A percentile compares a stretch with the other conserved stretches of the same genome.
These are phyloP conservation scores for Antechinus stuartii DNA, from an alignment of 2,113 vertebrate species.

Conservation along the genomic window DNA sequence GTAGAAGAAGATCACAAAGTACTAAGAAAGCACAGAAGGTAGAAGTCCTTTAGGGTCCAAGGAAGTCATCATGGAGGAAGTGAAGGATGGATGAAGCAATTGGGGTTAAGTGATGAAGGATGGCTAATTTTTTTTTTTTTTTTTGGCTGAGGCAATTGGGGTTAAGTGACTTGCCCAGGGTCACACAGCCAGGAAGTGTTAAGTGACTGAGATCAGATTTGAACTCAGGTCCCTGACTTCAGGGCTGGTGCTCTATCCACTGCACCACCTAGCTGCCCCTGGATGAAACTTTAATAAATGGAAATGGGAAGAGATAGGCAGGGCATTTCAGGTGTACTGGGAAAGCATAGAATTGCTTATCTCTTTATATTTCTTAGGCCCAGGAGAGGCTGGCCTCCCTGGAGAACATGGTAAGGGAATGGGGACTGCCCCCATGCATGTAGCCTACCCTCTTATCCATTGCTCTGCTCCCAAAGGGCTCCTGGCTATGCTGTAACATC, in stretches of 20 bases:
- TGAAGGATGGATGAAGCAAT: not conserved
- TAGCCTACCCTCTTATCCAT: not conserved
- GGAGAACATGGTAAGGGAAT: slow-evolving; percentile 80
- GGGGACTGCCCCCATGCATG: not conserved
- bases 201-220: no score
- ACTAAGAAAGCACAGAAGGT: not conserved
- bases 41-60: not conserved
- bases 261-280: not conserved
- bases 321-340: not conserved
- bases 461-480: not conserved
- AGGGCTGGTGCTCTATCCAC: no score
- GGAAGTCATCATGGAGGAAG: not conserved
- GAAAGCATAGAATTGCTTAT: slow-evolving; percentile 33
- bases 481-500: not conserved
- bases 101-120: no score
- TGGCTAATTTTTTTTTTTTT: no score
- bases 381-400: slow-evolving; percentile 74
- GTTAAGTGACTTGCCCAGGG: no score
- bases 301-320: not conserved
- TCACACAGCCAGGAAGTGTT: no score
- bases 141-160: no score
- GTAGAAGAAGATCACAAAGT: not conserved
- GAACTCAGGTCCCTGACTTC: no score
- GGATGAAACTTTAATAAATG: not conserved
- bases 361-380: slow-evolving; percentile 69